phyloP scores from a whole-genome alignment of 2,888 invertebrate species.

The Anodontia alba region DNA sequence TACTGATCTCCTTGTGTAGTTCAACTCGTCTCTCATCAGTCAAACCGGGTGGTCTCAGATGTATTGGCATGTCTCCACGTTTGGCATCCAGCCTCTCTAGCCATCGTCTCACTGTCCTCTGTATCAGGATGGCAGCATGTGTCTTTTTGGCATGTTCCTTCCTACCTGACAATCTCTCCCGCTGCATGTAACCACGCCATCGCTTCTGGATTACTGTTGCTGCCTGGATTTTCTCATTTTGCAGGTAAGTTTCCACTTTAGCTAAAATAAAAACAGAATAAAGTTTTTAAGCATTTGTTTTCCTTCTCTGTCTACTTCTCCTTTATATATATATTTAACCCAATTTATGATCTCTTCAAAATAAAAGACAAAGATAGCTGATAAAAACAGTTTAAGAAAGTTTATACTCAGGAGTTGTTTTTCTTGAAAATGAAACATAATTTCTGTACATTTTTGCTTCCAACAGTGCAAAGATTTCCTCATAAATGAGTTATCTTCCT shows the following conservation, averaged over 20 bases:
- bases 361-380: too few species aligned
- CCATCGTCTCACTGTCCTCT: slow-evolving; percentile 82
- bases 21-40: slow-evolving; percentile 81
- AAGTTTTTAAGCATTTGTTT: too few species aligned
- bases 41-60: slow-evolving; percentile 80
- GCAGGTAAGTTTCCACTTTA: slow-evolving; percentile 78
- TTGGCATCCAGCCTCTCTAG: slow-evolving; percentile 72
- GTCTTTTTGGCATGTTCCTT: slow-evolving; percentile 63
- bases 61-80: slow-evolving; percentile 74
- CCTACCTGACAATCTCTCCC: slow-evolving; percentile 67
- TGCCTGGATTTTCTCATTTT: slow-evolving; percentile 77
- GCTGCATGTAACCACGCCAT: slow-evolving; percentile 79
- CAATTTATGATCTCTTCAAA: too few species aligned
- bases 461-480: too few species aligned
- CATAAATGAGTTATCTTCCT: too few species aligned
- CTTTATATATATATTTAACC: too few species aligned
- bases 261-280: slow-evolving; percentile 67
- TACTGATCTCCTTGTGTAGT: slow-evolving; percentile 77
- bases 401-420: too few species aligned
- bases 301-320: too few species aligned
- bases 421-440: too few species aligned
- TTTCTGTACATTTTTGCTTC: too few species aligned
- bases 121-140: slow-evolving; percentile 80
- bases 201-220: slow-evolving; percentile 81
- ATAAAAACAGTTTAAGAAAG: too few species aligned